Conservation (phyloP, 92 coral and sea anemone genomes). For the Umimayanthus kanabou region DNA sequence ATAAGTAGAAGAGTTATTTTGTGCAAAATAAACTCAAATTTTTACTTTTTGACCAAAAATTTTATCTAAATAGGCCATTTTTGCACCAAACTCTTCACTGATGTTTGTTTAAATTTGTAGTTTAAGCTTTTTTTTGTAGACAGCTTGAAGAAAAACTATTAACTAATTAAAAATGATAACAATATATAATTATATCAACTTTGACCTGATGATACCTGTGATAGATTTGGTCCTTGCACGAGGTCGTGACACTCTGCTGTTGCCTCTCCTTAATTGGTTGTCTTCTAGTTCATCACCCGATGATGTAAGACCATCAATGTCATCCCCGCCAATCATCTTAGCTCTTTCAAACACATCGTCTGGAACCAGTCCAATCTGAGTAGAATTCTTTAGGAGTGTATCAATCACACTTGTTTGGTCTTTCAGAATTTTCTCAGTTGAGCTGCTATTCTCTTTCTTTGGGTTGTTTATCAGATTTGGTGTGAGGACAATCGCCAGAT, state of each 20-base stretch:
- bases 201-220: slow-evolving; percentile 61
- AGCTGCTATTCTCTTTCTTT: slow-evolving; percentile 77
- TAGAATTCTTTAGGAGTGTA: slow-evolving; percentile 78
- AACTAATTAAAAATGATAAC: neutral
- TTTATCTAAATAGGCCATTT: too few species aligned
- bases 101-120: too few species aligned
- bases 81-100: too few species aligned
- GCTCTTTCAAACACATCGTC: slow-evolving; percentile 86
- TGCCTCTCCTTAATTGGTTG: slow-evolving; percentile 46
- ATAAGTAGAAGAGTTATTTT: too few species aligned
- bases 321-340: slow-evolving; percentile 74
- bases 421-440: slow-evolving; percentile 80
- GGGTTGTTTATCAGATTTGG: slow-evolving; percentile 87
- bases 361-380: slow-evolving; percentile 84
- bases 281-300: slow-evolving; percentile 97
- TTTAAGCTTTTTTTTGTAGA: too few species aligned
- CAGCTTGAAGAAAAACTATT: neutral
- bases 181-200: neutral
- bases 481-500: slow-evolving; percentile 91
- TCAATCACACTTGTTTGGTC: slow-evolving; percentile 88
- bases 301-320: slow-evolving; percentile 78
- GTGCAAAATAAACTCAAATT: too few species aligned
- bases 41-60: too few species aligned
- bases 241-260: slow-evolving; percentile 62
- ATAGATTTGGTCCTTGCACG: slow-evolving; percentile 89